phyloP scores from a whole-genome alignment of 2,797 vertebrate genomes.

The Telmatherina bonti region DNA sequence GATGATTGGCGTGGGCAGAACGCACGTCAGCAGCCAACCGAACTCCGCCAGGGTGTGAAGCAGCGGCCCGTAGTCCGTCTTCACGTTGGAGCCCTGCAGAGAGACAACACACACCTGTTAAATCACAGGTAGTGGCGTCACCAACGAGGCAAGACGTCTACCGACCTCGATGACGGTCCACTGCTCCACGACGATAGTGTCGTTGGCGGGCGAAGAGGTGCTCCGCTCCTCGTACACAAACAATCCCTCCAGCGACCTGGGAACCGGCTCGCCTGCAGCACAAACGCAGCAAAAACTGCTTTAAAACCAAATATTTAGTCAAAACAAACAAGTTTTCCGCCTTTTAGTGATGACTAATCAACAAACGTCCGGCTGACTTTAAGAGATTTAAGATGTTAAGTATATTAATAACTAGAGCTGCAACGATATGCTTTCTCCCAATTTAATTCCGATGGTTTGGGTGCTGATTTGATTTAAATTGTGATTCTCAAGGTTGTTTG shows the following conservation, averaged over 20 bases:
- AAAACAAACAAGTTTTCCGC: no score
- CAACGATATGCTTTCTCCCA: no score
- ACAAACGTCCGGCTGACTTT: no score
- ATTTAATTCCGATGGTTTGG: no score
- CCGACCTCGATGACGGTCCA: constrained; percentile 95
- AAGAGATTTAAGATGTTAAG: no score
- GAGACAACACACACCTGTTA: not conserved
- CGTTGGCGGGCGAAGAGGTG: constrained; percentile 87
- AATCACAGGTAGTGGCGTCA: no score
- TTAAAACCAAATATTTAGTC: no score
- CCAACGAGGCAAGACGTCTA: no score
- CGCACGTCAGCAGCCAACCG: constrained; percentile 96
- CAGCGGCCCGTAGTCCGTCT: constrained; percentile 94
- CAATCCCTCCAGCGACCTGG: constrained; percentile 93
- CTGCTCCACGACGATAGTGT: constrained; percentile 97
- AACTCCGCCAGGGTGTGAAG: constrained; percentile 97
- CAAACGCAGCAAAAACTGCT: not conserved
- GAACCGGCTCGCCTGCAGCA: constrained; percentile 89
- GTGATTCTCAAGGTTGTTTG: no score
- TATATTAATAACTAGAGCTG: no score
- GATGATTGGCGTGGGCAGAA: constrained; percentile 94
- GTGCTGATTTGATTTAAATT: no score
- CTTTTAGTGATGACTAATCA: no score
- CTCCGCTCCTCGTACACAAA: constrained; percentile 94
- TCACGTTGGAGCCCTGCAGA: constrained; percentile 89